Evolutionary conservation across 2,113 vertebrate genomes (phyloP).

Genomic region (Xerus inauris): DNA sequence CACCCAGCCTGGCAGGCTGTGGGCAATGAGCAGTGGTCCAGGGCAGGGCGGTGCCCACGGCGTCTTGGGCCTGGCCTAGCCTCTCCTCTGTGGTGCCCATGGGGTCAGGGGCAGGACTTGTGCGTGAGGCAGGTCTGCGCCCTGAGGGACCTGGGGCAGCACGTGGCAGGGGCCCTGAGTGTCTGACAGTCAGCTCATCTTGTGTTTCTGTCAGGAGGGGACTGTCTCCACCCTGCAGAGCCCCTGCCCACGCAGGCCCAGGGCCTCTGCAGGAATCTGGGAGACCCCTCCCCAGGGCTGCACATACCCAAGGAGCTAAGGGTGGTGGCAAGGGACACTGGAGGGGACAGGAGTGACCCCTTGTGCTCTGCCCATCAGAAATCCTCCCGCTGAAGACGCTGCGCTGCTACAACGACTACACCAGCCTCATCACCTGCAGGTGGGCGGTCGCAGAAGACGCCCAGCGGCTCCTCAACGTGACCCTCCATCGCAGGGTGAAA

Average conservation of each 20-base stretch:
- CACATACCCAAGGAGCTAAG: too few species aligned
- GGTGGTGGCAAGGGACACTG: not conserved
- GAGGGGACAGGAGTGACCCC: not conserved
- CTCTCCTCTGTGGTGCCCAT: not conserved
- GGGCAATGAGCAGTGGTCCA: not conserved
- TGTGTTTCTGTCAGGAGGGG: not conserved
- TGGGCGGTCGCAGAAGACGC: conserved; percentile 81
- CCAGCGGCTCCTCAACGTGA: conserved; percentile 76
- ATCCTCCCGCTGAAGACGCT: conserved; percentile 84
- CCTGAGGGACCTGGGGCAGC: not conserved
- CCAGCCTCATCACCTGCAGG: conserved; percentile 80
- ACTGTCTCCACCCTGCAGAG: not conserved
- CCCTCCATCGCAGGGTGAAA: conserved; percentile 58
- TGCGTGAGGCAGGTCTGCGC: fast-evolving
- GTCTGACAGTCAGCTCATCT: not conserved
- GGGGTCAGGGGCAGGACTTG: not conserved
- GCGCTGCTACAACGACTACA: conserved; percentile 87
- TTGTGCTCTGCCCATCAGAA: conserved; percentile 65
- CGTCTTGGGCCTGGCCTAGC: not conserved
- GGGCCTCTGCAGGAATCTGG: not conserved
- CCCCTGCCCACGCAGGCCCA: fast-evolving
- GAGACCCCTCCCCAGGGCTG: not conserved
- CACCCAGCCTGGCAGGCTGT: not conserved
- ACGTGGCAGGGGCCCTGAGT: not conserved
- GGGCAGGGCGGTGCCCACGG: not conserved